Percentiles rank a stretch among this genome's conserved stretches.
phyloP scores from a whole-genome alignment of 2,113 vertebrate genomes.

The Pachyramphus minor region DNA sequence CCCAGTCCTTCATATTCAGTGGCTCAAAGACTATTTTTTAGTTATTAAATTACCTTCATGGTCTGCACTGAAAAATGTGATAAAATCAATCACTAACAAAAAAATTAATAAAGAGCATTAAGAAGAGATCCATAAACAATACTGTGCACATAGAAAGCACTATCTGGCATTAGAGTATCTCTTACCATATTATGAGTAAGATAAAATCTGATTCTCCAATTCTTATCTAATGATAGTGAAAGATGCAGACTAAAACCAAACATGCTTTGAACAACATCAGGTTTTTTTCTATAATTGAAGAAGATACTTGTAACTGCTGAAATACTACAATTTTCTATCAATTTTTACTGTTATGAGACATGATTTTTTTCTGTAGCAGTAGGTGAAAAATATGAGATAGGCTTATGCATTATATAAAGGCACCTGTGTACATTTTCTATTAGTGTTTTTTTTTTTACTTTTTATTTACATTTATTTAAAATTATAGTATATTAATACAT shows the following conservation, averaged over 20 bases:
- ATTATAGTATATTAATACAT: background rate
- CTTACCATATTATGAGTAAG: background rate
- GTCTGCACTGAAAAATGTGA: background rate
- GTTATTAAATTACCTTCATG: background rate
- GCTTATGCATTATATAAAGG: background rate
- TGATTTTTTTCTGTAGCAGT: background rate
- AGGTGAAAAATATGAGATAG: background rate
- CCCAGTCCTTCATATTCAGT: background rate
- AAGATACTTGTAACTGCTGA: background rate
- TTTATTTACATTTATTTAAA: background rate
- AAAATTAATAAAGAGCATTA: background rate
- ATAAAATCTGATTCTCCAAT: background rate
- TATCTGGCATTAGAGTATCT: background rate
- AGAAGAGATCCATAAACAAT: background rate
- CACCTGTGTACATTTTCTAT: background rate
- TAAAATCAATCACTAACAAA: background rate
- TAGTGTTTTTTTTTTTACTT: background rate
- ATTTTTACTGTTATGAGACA: background rate
- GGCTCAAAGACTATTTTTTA: background rate
- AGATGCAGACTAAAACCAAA: background rate
- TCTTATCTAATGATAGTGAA: background rate
- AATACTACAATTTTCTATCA: background rate
- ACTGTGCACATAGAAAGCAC: background rate
- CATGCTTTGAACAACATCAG: background rate
- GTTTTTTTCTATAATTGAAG: background rate